Conservation (phyloP, 2,113 vertebrate genomes). For the Laterallus jamaicensis region DNA sequence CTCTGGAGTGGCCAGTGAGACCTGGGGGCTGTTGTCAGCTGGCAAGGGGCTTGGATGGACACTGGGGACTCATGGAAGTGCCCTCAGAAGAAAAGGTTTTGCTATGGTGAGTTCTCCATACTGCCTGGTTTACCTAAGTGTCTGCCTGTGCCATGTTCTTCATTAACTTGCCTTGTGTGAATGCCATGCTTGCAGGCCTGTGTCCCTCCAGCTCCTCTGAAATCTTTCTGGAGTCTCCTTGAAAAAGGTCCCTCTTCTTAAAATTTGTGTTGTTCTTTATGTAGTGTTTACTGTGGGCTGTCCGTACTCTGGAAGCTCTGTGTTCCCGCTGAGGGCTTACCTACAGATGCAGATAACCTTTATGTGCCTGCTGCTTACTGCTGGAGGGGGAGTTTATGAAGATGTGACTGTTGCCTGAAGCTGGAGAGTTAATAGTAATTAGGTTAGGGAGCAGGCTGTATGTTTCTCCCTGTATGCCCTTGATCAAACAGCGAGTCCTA, state of each 20-base stretch:
- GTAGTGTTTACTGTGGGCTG: fast-evolving
- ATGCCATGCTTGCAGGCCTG: neutral
- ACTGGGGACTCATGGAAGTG: neutral
- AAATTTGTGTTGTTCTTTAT: neutral
- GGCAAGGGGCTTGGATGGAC: fast-evolving
- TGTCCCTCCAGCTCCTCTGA: neutral
- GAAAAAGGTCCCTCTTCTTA: fast-evolving
- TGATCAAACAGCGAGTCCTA: neutral
- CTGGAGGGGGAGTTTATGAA: neutral
- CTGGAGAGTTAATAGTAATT: neutral
- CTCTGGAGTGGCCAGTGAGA: too few species aligned
- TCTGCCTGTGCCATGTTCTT: fast-evolving
- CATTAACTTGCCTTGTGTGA: neutral
- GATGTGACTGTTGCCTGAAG: neutral
- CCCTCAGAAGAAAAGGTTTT: fast-evolving
- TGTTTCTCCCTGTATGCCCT: neutral
- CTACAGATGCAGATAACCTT: neutral
- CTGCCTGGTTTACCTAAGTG: neutral
- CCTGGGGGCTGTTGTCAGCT: neutral
- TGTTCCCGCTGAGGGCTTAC: neutral
- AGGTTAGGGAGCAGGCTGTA: neutral
- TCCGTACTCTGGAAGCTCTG: neutral
- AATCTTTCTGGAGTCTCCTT: neutral
- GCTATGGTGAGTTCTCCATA: fast-evolving
- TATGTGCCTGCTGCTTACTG: neutral